phyloP scores from a whole-genome alignment of 1,140 invertebrate genomes.

The Solenopsis fugax region DNA sequence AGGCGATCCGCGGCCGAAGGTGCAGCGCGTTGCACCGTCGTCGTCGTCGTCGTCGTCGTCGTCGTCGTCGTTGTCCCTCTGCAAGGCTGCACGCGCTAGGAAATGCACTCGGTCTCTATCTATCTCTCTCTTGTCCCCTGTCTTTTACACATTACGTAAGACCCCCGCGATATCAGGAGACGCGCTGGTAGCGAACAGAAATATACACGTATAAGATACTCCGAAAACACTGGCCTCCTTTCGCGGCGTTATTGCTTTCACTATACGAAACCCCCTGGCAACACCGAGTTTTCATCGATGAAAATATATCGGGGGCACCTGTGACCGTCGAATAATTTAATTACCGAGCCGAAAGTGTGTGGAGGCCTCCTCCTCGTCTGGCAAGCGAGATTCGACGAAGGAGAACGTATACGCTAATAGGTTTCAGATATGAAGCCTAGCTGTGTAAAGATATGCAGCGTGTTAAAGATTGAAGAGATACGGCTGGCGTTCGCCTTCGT shows the following conservation, averaged over 20 bases:
- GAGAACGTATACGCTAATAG: neutral
- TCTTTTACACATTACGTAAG: constrained; percentile 51
- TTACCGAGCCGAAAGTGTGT: neutral
- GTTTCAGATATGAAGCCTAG: neutral
- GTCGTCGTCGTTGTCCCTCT: constrained; percentile 41
- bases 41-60: constrained; percentile 21
- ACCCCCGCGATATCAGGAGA: constrained; percentile 42
- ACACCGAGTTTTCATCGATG: neutral
- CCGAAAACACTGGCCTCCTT: constrained; percentile 17
- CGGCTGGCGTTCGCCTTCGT: neutral
- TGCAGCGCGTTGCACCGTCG: constrained; percentile 52
- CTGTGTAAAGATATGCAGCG: neutral
- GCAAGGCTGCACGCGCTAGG: constrained; percentile 47
- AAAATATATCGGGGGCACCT: neutral
- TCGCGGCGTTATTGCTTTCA: neutral
- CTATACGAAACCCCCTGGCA: too few species aligned
- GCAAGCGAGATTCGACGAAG: neutral
- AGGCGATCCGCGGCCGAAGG: constrained; percentile 53
- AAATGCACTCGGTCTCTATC: neutral
- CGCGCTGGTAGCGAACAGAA: neutral
- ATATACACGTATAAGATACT: constrained; percentile 3
- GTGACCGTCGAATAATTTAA: neutral
- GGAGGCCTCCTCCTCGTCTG: neutral
- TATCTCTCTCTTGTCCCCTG: neutral
- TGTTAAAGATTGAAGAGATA: neutral